These are phyloP conservation scores for Homarus americanus DNA, from an alignment of 1,140 invertebrate genomes.

Conservation along the genomic window DNA sequence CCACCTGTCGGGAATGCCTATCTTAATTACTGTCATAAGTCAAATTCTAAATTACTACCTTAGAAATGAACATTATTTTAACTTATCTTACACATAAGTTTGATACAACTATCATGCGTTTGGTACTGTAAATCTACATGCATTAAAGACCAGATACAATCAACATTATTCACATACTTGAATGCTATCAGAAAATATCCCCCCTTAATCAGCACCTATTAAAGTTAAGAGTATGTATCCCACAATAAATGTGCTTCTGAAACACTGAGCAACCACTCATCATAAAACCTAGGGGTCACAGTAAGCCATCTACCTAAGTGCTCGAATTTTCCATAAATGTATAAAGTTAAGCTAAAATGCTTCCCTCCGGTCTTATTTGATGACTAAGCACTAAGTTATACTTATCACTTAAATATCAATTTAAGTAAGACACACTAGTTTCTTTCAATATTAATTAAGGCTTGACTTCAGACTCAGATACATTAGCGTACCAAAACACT, in stretches of 20 bases:
- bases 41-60: constrained; percentile 49
- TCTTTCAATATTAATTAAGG: neutral
- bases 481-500: too few relatives aligned
- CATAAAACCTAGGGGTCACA: neutral
- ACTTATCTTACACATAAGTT: neutral
- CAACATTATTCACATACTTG: neutral
- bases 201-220: too few relatives aligned
- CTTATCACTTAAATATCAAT: neutral
- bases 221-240: too few relatives aligned
- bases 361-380: neutral
- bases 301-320: neutral
- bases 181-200: too few relatives aligned
- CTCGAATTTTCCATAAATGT: neutral
- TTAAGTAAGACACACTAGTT: neutral
- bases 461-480: too few relatives aligned
- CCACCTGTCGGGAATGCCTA: constrained; percentile 64
- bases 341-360: neutral
- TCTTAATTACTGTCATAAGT: constrained; percentile 64
- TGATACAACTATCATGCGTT: neutral
- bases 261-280: neutral
- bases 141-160: constrained; percentile 5
- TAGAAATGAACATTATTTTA: neutral
- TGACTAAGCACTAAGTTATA: too few relatives aligned
- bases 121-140: neutral
- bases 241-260: neutral